These are phyloP conservation scores for Xerus inauris DNA, from an alignment of 2,113 vertebrate genomes.

Conservation along the genomic window DNA sequence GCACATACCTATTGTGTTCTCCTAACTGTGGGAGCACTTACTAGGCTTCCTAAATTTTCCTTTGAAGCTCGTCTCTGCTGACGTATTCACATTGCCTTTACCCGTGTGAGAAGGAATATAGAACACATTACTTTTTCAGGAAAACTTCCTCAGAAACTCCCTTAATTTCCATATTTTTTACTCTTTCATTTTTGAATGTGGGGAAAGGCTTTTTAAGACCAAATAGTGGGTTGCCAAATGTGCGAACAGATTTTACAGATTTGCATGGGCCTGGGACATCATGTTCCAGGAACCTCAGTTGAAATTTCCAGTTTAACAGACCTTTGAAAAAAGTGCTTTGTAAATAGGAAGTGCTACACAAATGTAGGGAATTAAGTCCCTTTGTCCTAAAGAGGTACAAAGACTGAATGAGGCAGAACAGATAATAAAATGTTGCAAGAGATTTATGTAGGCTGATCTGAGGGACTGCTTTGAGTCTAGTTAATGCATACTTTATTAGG, in stretches of 20 bases:
- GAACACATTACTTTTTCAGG: neutral
- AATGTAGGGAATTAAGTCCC: neutral
- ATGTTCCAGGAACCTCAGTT: neutral
- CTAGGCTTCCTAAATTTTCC: neutral
- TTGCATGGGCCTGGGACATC: neutral
- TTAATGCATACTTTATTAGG: conserved; percentile 38
- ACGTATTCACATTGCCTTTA: neutral
- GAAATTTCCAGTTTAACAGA: neutral
- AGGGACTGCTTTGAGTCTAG: neutral
- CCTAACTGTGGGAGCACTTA: neutral
- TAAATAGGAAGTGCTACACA: neutral
- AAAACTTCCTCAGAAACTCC: neutral
- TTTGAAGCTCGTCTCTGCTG: neutral
- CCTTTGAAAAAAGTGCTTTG: neutral
- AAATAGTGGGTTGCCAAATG: neutral
- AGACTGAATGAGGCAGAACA: neutral
- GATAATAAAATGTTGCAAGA: neutral
- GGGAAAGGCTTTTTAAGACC: neutral
- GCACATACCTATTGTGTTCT: neutral
- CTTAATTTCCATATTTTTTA: neutral
- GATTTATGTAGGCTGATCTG: neutral
- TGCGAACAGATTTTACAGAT: no score
- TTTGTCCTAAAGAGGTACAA: neutral
- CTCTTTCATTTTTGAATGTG: conserved; percentile 47
- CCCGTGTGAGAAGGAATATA: neutral